Conservation (phyloP, 2,888 invertebrate species). For the Drosophila multiciliata region DNA sequence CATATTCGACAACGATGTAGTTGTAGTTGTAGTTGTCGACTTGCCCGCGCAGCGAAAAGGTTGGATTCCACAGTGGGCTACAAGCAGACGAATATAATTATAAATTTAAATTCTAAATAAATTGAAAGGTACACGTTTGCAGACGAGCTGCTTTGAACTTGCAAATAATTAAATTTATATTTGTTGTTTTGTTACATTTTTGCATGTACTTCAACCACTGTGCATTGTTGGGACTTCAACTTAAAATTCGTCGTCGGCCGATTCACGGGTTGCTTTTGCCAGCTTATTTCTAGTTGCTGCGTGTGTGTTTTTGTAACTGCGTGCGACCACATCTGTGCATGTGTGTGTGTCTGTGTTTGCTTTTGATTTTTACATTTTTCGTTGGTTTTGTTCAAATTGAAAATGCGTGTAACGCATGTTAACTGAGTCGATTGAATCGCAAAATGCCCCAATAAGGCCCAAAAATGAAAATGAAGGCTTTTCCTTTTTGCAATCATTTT, state of each 20-base stretch:
- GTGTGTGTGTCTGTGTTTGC: constrained; percentile 26
- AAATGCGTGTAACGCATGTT: constrained; percentile 52
- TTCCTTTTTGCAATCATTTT: constrained; percentile 27
- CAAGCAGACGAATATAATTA: not conserved
- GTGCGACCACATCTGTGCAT: not conserved
- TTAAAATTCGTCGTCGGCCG: constrained; percentile 40
- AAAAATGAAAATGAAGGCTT: constrained; percentile 22
- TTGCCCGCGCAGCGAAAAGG: constrained; percentile 20
- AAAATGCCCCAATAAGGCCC: constrained; percentile 40
- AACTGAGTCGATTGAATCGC: constrained; percentile 30
- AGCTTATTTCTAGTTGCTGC: constrained; percentile 54
- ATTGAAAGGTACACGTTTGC: not conserved
- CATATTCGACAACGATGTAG: constrained; percentile 23
- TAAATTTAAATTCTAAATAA: not conserved
- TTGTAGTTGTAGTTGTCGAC: constrained; percentile 42
- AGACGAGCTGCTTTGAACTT: not conserved
- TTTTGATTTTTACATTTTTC: constrained; percentile 29
- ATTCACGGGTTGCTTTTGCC: constrained; percentile 55
- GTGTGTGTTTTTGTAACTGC: constrained; percentile 2
- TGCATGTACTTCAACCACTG: constrained; percentile 28
- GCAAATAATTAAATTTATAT: not conserved
- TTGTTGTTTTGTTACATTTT: not conserved
- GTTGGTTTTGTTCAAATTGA: constrained; percentile 46
- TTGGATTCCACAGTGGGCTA: constrained; percentile 32
- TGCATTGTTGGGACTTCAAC: constrained; percentile 36